Percentiles rank a stretch among this genome's conserved stretches.
Evolutionary conservation across 2,888 invertebrate genomes (phyloP).

Genomic region (Melikaiella ostensackeni): DNA sequence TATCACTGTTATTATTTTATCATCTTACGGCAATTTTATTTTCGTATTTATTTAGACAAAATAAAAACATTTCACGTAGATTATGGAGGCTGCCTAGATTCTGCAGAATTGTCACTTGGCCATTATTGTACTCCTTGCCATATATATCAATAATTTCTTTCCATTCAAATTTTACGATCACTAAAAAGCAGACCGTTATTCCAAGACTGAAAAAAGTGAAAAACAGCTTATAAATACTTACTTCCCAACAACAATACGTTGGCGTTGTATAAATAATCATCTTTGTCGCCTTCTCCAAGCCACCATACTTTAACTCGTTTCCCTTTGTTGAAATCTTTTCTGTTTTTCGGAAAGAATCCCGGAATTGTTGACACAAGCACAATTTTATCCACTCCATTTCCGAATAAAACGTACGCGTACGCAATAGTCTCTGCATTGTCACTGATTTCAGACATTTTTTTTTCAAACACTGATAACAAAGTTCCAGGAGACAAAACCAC

Average conservation of each 20-base stretch:
- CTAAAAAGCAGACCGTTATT: neutral
- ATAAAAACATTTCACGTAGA: too few relatives aligned
- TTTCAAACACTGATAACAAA: too few relatives aligned
- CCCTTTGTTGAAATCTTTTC: neutral
- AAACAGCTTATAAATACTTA: constrained; percentile 7
- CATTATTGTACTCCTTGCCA: too few relatives aligned
- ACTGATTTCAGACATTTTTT: neutral
- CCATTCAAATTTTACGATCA: too few relatives aligned
- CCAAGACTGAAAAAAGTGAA: neutral
- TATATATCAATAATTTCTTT: too few relatives aligned
- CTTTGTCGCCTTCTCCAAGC: neutral
- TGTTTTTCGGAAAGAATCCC: neutral
- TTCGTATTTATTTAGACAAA: too few relatives aligned
- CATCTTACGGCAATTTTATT: too few relatives aligned
- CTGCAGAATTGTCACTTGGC: too few relatives aligned
- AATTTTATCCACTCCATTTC: neutral
- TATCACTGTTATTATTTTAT: too few relatives aligned
- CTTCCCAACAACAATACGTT: neutral
- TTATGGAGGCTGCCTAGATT: too few relatives aligned
- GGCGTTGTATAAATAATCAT: neutral
- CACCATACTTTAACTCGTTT: constrained; percentile 9
- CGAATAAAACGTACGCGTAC: neutral
- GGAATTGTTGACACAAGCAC: neutral
- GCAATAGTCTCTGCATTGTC: neutral
- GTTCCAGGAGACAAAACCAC: too few relatives aligned